Evolutionary conservation across 2,888 invertebrate species (phyloP).

Genomic region (Kuschelorhynchus macadamiae): DNA sequence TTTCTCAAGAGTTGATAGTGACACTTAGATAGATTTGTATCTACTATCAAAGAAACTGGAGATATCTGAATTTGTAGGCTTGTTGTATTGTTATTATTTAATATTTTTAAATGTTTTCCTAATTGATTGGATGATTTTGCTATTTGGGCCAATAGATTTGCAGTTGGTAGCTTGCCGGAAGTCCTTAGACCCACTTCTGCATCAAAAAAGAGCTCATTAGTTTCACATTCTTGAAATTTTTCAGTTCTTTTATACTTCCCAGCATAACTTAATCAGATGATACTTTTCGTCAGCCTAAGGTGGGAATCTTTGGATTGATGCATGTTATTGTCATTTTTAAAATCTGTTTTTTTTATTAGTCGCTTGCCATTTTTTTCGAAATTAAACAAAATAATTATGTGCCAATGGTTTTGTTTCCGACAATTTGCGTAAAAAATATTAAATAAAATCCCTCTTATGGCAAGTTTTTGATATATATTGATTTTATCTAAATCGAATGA

Average conservation of each 20-base stretch:
- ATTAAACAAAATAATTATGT: too few species aligned
- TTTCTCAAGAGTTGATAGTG: too few species aligned
- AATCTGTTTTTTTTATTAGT: not conserved
- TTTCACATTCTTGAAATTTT: constrained; percentile 11
- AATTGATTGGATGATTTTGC: constrained; percentile 5
- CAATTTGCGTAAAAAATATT: too few species aligned
- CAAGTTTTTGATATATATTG: too few species aligned
- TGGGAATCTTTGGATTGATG: not conserved
- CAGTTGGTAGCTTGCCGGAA: constrained; percentile 8
- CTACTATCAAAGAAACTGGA: constrained; percentile 4
- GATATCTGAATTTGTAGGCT: not conserved
- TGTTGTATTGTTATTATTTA: constrained; percentile 10
- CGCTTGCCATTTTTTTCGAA: too few species aligned
- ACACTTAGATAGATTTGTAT: constrained; percentile 6
- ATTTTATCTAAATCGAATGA: too few species aligned
- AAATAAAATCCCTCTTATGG: too few species aligned
- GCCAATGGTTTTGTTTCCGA: too few species aligned
- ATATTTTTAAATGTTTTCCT: constrained; percentile 9
- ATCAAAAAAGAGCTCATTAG: not conserved
- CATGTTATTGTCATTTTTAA: not conserved
- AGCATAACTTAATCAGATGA: too few species aligned
- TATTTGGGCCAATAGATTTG: constrained; percentile 15
- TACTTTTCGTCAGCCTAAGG: too few species aligned
- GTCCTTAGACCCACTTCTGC: constrained; percentile 8
- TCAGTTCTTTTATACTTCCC: not conserved